These are phyloP conservation scores for Sebastes oblongus DNA, from an alignment of 2,797 vertebrate genomes.

Conservation along the genomic window DNA sequence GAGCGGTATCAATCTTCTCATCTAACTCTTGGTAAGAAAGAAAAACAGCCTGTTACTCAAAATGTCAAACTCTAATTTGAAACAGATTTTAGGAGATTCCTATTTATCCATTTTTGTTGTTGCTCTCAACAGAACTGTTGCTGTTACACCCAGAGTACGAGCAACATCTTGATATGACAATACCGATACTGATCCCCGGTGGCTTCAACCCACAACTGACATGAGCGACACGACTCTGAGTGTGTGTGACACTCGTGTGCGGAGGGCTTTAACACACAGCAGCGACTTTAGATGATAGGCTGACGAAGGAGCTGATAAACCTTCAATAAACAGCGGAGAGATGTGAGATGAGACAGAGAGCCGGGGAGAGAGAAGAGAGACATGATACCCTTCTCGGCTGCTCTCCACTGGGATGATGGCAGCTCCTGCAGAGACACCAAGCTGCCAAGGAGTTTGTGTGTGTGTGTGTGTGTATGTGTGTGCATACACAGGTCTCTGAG, in stretches of 20 bases:
- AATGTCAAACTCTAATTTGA: neutral
- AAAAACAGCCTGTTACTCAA: neutral
- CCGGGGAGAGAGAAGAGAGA: slow-evolving; percentile 13
- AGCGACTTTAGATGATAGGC: slow-evolving; percentile 41
- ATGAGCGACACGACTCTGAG: neutral
- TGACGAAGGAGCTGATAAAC: slow-evolving; percentile 54
- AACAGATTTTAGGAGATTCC: neutral
- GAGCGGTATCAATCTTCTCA: neutral
- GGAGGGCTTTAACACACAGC: slow-evolving; percentile 39
- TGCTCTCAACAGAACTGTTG: neutral
- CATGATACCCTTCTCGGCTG: slow-evolving; percentile 64
- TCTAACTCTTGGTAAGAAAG: neutral
- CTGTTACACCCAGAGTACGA: neutral
- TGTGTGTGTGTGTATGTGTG: slow-evolving; percentile 10
- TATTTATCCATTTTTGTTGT: neutral
- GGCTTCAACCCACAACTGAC: slow-evolving; percentile 10
- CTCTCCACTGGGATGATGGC: slow-evolving; percentile 71
- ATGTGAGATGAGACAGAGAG: slow-evolving; percentile 37
- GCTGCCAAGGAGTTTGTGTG: slow-evolving; percentile 60
- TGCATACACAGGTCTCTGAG: slow-evolving; percentile 59
- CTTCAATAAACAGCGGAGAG: slow-evolving; percentile 58
- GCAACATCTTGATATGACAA: neutral
- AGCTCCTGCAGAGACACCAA: slow-evolving; percentile 73
- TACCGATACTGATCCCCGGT: neutral
- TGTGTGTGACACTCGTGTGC: slow-evolving; percentile 13